These are phyloP conservation scores for Laothoe populi DNA, from an alignment of 2,888 invertebrate species.

Conservation along the genomic window DNA sequence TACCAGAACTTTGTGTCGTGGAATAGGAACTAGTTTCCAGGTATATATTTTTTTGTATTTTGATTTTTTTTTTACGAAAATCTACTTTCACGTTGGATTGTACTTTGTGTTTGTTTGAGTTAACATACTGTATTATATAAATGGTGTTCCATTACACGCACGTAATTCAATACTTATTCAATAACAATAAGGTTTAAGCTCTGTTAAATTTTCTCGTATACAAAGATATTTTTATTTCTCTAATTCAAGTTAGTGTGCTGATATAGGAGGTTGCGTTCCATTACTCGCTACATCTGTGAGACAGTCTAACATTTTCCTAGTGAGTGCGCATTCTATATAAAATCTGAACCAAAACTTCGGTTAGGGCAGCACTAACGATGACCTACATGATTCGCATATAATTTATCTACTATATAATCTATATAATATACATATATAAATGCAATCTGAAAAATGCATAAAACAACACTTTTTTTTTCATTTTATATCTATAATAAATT, in stretches of 20 bases:
- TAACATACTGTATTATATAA: conserved; percentile 25
- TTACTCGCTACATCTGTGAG: conserved; percentile 65
- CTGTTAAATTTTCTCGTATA: conserved; percentile 82
- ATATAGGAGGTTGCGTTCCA: conserved; percentile 53
- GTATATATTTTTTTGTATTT: conserved; percentile 19
- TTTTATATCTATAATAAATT: conserved; percentile 83
- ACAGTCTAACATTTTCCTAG: conserved; percentile 69
- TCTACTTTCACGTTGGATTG: conserved; percentile 18
- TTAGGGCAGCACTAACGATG: conserved; percentile 78
- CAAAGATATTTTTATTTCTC: conserved; percentile 68
- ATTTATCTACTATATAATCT: conserved; percentile 83
- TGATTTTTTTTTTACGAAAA: conserved; percentile 17
- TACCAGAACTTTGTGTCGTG: conserved; percentile 17
- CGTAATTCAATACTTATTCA: conserved; percentile 20
- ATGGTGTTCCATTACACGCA: conserved; percentile 23
- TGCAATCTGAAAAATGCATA: conserved; percentile 85
- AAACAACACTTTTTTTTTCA: conserved; percentile 79
- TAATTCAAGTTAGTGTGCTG: conserved; percentile 66
- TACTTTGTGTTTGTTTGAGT: conserved; percentile 11
- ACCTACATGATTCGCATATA: conserved; percentile 79
- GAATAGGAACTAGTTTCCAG: conserved; percentile 21
- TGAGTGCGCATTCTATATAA: conserved; percentile 72
- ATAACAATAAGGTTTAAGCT: conserved; percentile 67
- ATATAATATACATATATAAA: conserved; percentile 82
- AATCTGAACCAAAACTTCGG: conserved; percentile 43